These are phyloP conservation scores for Bruchidius siliquastri DNA, from an alignment of 2,888 invertebrate species.

Conservation along the genomic window DNA sequence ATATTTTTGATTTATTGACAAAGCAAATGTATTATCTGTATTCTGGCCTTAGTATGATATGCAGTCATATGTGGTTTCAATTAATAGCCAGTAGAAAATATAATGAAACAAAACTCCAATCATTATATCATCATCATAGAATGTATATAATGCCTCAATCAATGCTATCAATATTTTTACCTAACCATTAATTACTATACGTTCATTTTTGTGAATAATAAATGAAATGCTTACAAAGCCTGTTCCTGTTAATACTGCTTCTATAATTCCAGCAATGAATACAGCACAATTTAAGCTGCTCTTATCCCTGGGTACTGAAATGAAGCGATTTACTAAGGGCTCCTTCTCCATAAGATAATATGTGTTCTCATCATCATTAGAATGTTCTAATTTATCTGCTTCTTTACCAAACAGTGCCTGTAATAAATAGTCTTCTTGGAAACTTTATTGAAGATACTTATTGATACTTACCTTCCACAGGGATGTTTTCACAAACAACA, in stretches of 20 bases:
- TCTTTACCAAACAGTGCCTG: conserved; percentile 94
- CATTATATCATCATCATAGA: too few species aligned
- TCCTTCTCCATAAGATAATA: conserved; percentile 99
- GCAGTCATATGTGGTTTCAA: too few species aligned
- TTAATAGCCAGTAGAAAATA: too few species aligned
- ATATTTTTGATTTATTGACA: too few species aligned
- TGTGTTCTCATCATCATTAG: conserved; percentile 96
- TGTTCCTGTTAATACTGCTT: conserved; percentile 88
- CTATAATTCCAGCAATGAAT: conserved; percentile 97
- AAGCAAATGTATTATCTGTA: too few species aligned
- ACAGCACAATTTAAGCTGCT: conserved; percentile 96
- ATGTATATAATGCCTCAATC: too few species aligned
- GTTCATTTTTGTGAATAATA: too few species aligned
- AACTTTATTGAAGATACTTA: neutral
- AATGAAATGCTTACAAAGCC: conserved; percentile 80
- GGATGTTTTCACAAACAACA: conserved; percentile 92
- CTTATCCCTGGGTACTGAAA: conserved; percentile 97
- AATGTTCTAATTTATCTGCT: conserved; percentile 97
- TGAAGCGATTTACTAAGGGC: conserved; percentile 90
- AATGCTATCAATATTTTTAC: too few species aligned
- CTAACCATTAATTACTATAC: too few species aligned
- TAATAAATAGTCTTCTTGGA: conserved; percentile 23
- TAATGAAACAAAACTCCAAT: too few species aligned
- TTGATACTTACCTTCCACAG: conserved; percentile 79
- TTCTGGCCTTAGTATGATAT: too few species aligned